These are phyloP conservation scores for Lasiurus borealis DNA, from an alignment of 2,113 vertebrate species.

Conservation along the genomic window DNA sequence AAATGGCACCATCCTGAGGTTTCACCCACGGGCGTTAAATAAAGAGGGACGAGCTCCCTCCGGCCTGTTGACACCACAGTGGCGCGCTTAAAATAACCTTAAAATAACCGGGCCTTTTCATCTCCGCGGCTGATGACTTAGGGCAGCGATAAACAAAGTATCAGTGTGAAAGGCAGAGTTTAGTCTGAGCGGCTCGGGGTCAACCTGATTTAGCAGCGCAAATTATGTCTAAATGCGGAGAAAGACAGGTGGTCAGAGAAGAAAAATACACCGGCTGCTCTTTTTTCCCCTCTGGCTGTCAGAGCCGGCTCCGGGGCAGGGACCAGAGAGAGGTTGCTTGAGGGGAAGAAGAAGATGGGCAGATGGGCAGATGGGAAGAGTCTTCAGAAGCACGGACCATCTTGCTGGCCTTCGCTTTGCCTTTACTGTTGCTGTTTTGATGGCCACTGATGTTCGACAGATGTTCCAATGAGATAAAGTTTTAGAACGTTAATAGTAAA, in stretches of 20 bases:
- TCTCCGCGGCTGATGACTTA: conserved; percentile 53
- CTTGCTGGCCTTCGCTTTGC: not conserved
- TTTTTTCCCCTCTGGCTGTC: conserved; percentile 6
- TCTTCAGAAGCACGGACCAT: not conserved
- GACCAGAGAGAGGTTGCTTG: not conserved
- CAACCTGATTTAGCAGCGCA: conserved; percentile 72
- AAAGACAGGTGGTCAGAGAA: conserved; percentile 69
- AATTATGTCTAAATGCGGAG: conserved; percentile 75
- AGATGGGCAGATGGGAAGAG: too few species aligned
- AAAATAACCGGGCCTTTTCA: conserved; percentile 54
- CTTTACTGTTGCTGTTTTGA: not conserved
- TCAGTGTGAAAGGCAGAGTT: conserved; percentile 66
- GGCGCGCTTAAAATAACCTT: conserved; percentile 62
- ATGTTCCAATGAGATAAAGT: not conserved
- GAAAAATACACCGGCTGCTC: conserved; percentile 65
- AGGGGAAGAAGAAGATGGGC: not conserved
- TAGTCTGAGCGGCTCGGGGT: conserved; percentile 7
- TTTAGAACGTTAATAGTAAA: not conserved
- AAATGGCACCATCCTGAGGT: conserved; percentile 55
- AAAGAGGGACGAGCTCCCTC: conserved; percentile 37
- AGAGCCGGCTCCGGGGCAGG: conserved; percentile 4
- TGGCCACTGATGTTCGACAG: not conserved
- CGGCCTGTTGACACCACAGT: not conserved
- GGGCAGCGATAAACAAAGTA: conserved; percentile 60
- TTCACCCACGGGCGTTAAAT: not conserved